Evolutionary conservation across 2,888 invertebrate genomes (phyloP).

Genomic region (Apamea anceps): DNA sequence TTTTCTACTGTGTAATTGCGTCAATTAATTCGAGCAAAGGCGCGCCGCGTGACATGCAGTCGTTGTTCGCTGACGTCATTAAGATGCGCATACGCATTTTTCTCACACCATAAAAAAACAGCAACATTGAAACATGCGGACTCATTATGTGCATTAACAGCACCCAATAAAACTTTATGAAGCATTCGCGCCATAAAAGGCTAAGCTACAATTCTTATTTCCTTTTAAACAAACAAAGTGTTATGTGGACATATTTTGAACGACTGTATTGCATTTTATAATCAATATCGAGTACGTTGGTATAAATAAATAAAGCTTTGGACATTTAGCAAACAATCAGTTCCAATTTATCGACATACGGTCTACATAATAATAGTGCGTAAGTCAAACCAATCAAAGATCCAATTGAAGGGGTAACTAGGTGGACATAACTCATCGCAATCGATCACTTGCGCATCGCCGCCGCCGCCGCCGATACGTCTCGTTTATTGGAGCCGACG

Average conservation of each 20-base stretch:
- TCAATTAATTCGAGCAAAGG: slow-evolving; percentile 86
- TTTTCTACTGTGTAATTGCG: slow-evolving; percentile 87
- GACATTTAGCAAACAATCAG: slow-evolving; percentile 83
- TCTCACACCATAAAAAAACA: slow-evolving; percentile 77
- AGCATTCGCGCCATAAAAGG: slow-evolving; percentile 75
- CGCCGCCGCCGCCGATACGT: slow-evolving; percentile 79
- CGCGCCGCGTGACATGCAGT: slow-evolving; percentile 81
- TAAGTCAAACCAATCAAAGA: slow-evolving; percentile 89
- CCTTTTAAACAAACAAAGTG: slow-evolving; percentile 69
- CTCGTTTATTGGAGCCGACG: slow-evolving; percentile 86
- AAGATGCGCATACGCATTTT: slow-evolving; percentile 84
- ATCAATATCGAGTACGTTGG: slow-evolving; percentile 43
- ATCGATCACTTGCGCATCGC: slow-evolving; percentile 86
- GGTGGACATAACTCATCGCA: slow-evolving; percentile 86
- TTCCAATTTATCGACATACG: slow-evolving; percentile 84
- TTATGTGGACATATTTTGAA: slow-evolving; percentile 64
- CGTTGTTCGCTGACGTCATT: slow-evolving; percentile 81
- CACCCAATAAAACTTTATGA: slow-evolving; percentile 79
- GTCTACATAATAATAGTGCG: slow-evolving; percentile 84
- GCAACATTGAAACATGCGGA: slow-evolving; percentile 76
- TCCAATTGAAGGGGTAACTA: slow-evolving; percentile 90
- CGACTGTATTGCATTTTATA: slow-evolving; percentile 56
- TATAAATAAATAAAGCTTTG: slow-evolving; percentile 70
- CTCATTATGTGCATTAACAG: slow-evolving; percentile 77
- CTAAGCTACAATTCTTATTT: slow-evolving; percentile 72